These are phyloP conservation scores for Centropus unirufus DNA, from an alignment of 2,113 vertebrate species.

Conservation along the genomic window DNA sequence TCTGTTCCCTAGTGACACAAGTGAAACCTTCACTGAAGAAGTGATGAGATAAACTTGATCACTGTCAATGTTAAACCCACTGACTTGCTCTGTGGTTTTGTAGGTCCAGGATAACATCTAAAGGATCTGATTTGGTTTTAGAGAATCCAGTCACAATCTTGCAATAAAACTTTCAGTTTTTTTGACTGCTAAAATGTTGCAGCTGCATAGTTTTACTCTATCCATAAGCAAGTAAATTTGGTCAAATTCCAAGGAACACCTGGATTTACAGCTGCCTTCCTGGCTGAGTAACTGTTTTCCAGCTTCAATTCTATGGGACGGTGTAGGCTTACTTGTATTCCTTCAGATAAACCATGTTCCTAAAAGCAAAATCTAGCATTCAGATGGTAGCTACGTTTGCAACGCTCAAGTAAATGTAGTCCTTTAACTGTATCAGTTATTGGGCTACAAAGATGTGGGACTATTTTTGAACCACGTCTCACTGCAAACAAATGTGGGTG, in stretches of 20 bases:
- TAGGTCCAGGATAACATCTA: background rate
- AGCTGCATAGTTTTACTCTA: background rate
- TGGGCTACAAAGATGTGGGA: background rate
- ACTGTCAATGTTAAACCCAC: background rate
- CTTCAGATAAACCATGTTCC: background rate
- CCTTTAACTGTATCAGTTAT: background rate
- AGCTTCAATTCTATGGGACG: background rate
- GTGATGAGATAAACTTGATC: background rate
- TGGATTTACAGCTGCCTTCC: background rate
- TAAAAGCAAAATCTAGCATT: background rate
- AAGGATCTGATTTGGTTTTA: background rate
- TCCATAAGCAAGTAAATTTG: background rate
- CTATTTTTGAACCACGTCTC: background rate
- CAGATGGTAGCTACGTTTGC: background rate
- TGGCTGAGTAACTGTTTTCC: background rate
- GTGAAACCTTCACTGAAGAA: background rate
- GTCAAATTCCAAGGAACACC: background rate
- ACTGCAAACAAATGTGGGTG: background rate
- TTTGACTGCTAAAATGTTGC: background rate
- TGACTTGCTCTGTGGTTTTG: background rate
- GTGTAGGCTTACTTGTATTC: background rate
- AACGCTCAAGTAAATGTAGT: background rate
- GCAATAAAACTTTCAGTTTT: background rate
- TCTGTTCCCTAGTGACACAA: background rate
- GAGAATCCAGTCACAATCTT: background rate